phyloP scores from a whole-genome alignment of 2,797 vertebrate genomes.

The Phyllotis vaccarum region DNA sequence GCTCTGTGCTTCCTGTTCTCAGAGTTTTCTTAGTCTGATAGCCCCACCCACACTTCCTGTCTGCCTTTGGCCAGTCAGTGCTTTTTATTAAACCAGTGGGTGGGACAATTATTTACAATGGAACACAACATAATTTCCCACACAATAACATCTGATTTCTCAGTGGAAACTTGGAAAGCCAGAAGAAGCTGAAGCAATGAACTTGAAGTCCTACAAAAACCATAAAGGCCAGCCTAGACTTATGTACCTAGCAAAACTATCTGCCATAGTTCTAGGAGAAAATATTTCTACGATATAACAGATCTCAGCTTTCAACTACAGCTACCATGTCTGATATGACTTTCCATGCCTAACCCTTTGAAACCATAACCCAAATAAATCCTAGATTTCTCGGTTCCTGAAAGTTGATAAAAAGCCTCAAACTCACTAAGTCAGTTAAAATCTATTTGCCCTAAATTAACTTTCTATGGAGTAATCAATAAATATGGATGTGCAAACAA shows the following conservation, averaged over 20 bases:
- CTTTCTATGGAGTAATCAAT: neutral
- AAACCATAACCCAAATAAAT: neutral
- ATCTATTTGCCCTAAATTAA: conserved; percentile 23
- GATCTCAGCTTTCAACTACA: neutral
- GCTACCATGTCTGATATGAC: too few species aligned
- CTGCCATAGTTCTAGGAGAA: neutral
- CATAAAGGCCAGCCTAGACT: neutral
- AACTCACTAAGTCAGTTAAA: conserved; percentile 7
- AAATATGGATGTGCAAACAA: neutral
- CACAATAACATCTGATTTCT: neutral
- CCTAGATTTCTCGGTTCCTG: neutral
- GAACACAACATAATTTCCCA: too few species aligned
- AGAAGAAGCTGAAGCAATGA: neutral
- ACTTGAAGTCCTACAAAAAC: neutral
- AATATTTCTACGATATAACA: neutral
- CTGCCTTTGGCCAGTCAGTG: too few species aligned
- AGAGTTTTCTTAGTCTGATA: too few species aligned
- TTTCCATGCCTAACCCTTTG: neutral
- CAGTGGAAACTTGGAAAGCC: neutral
- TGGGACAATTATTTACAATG: too few species aligned
- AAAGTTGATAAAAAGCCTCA: neutral
- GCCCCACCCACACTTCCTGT: too few species aligned
- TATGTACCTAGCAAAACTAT: neutral
- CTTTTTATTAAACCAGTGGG: too few species aligned
- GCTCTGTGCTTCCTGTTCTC: too few species aligned